Base-by-base conservation (phyloP, 2,797 vertebrate genomes). In the Peromyscus attwateri region DNA sequence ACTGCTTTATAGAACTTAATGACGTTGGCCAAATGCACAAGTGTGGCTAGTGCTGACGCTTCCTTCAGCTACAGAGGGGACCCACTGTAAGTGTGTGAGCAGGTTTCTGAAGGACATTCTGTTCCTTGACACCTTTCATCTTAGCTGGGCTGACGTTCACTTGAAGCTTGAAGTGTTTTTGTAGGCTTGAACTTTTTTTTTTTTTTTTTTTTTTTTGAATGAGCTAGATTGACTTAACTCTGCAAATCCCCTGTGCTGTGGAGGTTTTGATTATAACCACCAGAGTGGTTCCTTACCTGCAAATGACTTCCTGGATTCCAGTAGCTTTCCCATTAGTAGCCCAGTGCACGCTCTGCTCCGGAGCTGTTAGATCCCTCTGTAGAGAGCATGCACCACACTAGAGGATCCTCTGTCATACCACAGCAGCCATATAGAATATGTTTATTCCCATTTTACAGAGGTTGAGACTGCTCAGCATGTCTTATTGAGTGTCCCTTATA, bases 31-130 rank as follows among this genome's bases (percentile, higher is more conserved):
- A 91, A 77, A 82, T 77, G 95, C 87, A 80, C 62, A 79, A 95
- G 94, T 3, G 23, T 60, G 52, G 40, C 0, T 0, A 93, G 64
- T 83, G 37, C 75, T 13, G 13, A 62, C 62, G 70, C 49, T 49
- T 40, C 92, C 77, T 85, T 83, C 55, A 5, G 66, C 16, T 14
- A 37, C 34, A 49, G 87, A 17, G 75, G 34, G 66, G 37, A 13
- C 46, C 84, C 71, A 62, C 49, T 73, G 21, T 46, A 52, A 95
- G 87, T 34, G 17, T 75, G 40, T 62, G 46, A 80, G 95, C 89
- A 93, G 92, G 27, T 92, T 96, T 89, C 92, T 64, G 75, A 84
- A 92, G 95, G 92, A 97, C 89, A 0, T 31, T 94, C 76, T 92
- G 73, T 96, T 93, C 84, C 80, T 94, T 12, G 49, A 94, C 89